phyloP scores from a whole-genome alignment of 2,113 vertebrate species.

The Zapus hudsonius region DNA sequence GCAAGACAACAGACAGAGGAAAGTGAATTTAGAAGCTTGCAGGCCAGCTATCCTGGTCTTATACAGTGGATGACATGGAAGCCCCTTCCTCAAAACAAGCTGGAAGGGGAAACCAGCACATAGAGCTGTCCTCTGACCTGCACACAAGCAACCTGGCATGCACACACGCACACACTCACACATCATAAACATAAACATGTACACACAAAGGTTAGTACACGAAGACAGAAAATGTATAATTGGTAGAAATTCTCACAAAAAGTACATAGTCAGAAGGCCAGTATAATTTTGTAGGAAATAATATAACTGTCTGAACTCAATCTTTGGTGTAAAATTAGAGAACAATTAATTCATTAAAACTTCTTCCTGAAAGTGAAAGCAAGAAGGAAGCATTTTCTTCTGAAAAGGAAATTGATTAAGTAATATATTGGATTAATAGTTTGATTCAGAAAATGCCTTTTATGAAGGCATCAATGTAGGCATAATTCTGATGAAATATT shows the following conservation, averaged over 20 bases:
- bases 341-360: conserved; percentile 29
- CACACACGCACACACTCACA: too few relatives aligned
- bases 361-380: conserved; percentile 12
- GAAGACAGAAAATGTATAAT: neutral
- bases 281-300: neutral
- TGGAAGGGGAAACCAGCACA: too few relatives aligned
- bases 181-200: too few relatives aligned
- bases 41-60: too few relatives aligned
- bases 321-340: conserved; percentile 11
- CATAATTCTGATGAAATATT: conserved; percentile 40
- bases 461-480: conserved; percentile 4
- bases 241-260: neutral
- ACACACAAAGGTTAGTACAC: too few relatives aligned
- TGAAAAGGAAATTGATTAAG: conserved; percentile 51
- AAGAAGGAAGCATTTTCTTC: neutral
- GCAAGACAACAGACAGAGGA: too few relatives aligned
- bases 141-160: too few relatives aligned
- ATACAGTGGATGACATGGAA: too few relatives aligned
- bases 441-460: conserved; percentile 38
- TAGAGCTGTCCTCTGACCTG: too few relatives aligned
- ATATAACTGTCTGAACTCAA: neutral
- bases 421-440: conserved; percentile 34
- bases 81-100: too few relatives aligned
- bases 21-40: too few relatives aligned
- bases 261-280: neutral